A percentile compares a stretch with the other conserved stretches of the same genome.
These are phyloP conservation scores for Cantharis flavilabris DNA, from an alignment of 2,888 invertebrate genomes.

Conservation along the genomic window DNA sequence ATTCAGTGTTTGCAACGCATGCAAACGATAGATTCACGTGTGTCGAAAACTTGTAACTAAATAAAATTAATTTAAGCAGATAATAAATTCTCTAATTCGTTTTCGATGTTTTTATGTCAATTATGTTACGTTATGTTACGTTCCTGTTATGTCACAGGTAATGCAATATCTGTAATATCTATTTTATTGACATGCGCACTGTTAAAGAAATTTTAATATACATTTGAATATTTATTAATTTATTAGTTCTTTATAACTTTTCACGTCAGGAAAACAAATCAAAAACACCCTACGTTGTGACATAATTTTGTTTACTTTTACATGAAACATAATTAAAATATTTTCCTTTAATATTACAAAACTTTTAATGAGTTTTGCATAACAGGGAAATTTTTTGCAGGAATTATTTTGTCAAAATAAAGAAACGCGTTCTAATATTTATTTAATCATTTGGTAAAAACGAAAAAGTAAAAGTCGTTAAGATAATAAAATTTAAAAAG, in stretches of 20 bases:
- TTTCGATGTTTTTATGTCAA: no score
- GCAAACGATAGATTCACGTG: no score
- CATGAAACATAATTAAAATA: background rate
- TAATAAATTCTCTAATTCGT: no score
- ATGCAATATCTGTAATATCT: no score
- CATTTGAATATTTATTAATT: background rate
- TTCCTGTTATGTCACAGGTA: no score
- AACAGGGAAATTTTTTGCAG: background rate
- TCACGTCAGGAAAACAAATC: background rate
- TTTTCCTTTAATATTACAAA: background rate
- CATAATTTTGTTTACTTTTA: background rate
- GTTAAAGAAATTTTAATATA: background rate
- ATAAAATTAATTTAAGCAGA: no score
- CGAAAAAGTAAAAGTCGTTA: background rate
- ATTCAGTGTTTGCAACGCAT: no score
- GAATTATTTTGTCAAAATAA: background rate
- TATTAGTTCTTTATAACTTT: background rate
- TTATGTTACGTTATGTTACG: no score
- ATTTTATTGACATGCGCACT: background rate
- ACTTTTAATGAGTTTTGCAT: background rate
- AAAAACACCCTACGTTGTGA: background rate
- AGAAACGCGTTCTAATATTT: background rate
- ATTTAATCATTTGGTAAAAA: background rate
- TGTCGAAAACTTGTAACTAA: no score
- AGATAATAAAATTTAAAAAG: background rate